phyloP scores from a whole-genome alignment of 2,113 vertebrate species.

The Cebus imitator region DNA sequence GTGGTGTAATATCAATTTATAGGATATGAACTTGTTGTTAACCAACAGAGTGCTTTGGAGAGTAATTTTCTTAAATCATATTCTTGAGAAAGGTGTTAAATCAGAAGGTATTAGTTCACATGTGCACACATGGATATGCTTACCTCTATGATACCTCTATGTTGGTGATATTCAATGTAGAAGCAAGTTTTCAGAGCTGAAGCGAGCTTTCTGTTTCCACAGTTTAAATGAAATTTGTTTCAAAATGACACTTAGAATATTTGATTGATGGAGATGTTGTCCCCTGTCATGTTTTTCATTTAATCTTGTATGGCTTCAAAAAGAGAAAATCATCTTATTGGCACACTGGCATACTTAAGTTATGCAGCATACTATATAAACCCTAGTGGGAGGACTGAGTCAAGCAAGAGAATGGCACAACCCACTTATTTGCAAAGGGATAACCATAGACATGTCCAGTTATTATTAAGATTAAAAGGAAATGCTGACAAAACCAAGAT shows the following conservation, averaged over 20 bases:
- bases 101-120: not conserved
- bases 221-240: not conserved
- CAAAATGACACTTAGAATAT: not conserved
- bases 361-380: not conserved
- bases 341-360: not conserved
- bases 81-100: not conserved
- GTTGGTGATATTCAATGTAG: not conserved
- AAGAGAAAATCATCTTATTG: not conserved
- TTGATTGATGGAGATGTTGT: not conserved
- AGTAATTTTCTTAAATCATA: not conserved
- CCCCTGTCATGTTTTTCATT: not conserved
- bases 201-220: not conserved
- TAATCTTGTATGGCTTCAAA: not conserved
- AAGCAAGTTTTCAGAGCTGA: not conserved
- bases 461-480: constrained; percentile 16
- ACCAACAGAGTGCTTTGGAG: not conserved
- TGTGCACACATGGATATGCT: not conserved
- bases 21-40: not conserved
- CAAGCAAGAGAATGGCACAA: not conserved
- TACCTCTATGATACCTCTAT: not conserved
- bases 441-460: not conserved
- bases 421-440: not conserved
- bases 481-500: not conserved
- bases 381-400: not conserved
- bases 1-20: not conserved